These are phyloP conservation scores for Phycodurus eques DNA, from an alignment of 2,113 vertebrate species.

Conservation along the genomic window DNA sequence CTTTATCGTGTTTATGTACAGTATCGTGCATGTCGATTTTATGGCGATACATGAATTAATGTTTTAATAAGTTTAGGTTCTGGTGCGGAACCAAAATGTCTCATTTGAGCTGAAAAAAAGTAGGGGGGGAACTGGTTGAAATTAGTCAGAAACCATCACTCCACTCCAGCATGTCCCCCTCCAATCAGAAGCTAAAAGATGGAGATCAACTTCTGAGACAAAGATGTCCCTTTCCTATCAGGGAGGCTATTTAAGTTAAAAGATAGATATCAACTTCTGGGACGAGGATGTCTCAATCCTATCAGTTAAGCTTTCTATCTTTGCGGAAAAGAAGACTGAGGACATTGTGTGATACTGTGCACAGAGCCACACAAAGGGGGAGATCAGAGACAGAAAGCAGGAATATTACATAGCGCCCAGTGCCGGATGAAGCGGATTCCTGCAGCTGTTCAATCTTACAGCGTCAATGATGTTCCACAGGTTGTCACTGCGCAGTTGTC, in stretches of 20 bases:
- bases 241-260: background rate
- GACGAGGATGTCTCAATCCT: background rate
- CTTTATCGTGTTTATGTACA: too few species aligned
- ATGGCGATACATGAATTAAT: background rate
- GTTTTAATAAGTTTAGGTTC: background rate
- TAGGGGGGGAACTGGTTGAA: background rate
- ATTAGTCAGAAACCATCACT: background rate
- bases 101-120: background rate
- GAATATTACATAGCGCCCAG: background rate
- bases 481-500: background rate
- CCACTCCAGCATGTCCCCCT: background rate
- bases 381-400: constrained; percentile 10
- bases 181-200: background rate
- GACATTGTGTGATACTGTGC: background rate
- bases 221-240: background rate
- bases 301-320: background rate
- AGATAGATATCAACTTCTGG: background rate
- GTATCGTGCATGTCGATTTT: background rate
- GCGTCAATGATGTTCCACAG: constrained; percentile 2
- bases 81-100: background rate
- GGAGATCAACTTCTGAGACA: background rate
- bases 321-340: constrained; percentile 6
- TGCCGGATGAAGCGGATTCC: background rate
- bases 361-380: constrained; percentile 15
- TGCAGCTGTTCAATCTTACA: background rate